These are phyloP conservation scores for Adelges cooleyi DNA, from an alignment of 1,140 invertebrate genomes.

Conservation along the genomic window DNA sequence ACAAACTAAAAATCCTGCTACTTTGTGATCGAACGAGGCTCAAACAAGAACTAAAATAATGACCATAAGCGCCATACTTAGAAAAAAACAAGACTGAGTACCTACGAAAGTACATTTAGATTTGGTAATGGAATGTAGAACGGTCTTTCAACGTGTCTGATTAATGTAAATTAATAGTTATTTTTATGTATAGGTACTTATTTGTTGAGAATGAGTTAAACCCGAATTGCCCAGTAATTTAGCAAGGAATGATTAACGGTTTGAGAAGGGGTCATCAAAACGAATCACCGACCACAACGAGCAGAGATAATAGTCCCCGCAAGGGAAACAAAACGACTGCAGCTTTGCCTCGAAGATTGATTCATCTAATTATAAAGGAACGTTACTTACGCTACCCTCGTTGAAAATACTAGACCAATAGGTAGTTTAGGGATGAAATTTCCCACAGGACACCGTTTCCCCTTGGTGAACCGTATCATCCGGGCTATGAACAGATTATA, in stretches of 20 bases:
- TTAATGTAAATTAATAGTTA: too few species aligned
- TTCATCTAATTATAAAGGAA: conserved; percentile 17
- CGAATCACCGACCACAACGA: background rate
- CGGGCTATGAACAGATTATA: too few species aligned
- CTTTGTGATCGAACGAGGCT: too few species aligned
- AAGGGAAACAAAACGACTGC: conserved; percentile 11
- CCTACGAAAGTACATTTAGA: too few species aligned
- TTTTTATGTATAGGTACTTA: too few species aligned
- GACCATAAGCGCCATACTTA: too few species aligned
- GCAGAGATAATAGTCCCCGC: conserved; percentile 7
- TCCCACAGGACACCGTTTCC: conserved; percentile 26
- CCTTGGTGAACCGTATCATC: background rate
- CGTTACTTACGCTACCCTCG: background rate
- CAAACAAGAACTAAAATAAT: too few species aligned
- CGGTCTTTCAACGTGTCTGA: too few species aligned
- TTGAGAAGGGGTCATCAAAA: background rate
- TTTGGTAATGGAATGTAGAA: too few species aligned
- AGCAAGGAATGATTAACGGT: conserved; percentile 1
- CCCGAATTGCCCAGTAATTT: background rate
- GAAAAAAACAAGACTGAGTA: too few species aligned
- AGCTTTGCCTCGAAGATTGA: conserved; percentile 10
- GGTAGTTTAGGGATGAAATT: conserved; percentile 25
- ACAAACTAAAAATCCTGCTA: too few species aligned
- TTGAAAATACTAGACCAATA: conserved; percentile 25
- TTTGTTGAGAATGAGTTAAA: too few species aligned